These are phyloP conservation scores for Chironomus striatipennis DNA, from an alignment of 1,140 invertebrate species.

Conservation along the genomic window DNA sequence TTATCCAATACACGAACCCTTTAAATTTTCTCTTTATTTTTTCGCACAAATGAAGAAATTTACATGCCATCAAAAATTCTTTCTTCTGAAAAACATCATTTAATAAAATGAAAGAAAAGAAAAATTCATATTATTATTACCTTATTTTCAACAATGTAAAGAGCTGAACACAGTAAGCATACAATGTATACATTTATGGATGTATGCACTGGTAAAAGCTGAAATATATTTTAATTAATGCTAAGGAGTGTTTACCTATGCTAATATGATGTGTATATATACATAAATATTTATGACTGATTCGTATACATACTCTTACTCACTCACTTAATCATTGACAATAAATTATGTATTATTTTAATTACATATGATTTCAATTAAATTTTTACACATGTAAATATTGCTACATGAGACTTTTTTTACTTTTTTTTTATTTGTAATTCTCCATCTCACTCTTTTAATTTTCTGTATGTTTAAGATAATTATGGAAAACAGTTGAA, in stretches of 20 bases:
- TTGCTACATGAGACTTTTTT: too few species aligned
- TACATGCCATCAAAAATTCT: neutral
- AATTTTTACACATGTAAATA: conserved; percentile 3
- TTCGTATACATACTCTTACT: neutral
- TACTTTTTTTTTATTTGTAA: neutral
- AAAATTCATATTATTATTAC: neutral
- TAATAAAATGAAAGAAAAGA: neutral
- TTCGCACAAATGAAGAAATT: neutral
- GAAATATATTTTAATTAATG: neutral
- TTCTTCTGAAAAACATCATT: neutral
- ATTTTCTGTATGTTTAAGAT: neutral
- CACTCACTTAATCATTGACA: neutral
- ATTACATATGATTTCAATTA: conserved; percentile 8
- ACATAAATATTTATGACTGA: neutral
- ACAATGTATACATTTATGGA: too few species aligned
- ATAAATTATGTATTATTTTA: neutral
- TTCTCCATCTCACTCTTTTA: neutral
- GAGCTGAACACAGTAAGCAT: too few species aligned
- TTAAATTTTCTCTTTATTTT: neutral
- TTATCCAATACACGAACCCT: neutral
- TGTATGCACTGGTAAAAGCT: neutral
- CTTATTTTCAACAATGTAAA: conserved; percentile 2
- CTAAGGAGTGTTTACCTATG: conserved; percentile 2
- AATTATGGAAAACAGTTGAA: conserved; percentile 20
- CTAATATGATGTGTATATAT: neutral